Conservation (phyloP, 2,113 vertebrate species). For the Chionodraco myersi region DNA sequence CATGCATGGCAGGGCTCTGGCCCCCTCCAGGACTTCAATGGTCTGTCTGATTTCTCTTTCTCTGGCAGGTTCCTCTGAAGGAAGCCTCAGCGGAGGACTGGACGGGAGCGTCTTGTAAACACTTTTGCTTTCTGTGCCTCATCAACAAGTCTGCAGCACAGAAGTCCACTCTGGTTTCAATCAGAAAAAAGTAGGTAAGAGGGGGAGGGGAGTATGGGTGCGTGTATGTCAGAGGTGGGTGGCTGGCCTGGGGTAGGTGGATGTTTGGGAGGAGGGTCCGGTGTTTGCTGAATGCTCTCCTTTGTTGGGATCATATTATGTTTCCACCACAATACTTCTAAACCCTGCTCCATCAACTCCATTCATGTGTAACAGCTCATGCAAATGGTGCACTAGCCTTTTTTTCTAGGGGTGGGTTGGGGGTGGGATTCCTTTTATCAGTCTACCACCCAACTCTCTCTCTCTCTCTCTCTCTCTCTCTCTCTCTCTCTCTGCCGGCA, state of each 20-base stretch:
- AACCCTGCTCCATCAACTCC: constrained; percentile 85
- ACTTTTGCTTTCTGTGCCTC: constrained; percentile 52
- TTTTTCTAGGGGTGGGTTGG: constrained; percentile 49
- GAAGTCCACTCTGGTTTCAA: constrained; percentile 33
- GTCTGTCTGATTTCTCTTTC: constrained; percentile 56
- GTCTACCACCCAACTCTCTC: constrained; percentile 58
- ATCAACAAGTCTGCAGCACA: constrained; percentile 35
- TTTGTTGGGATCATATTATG: constrained; percentile 86
- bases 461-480: constrained; percentile 31
- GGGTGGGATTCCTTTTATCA: constrained; percentile 59
- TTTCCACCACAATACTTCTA: constrained; percentile 86
- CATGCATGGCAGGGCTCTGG: constrained; percentile 67
- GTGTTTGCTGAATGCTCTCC: constrained; percentile 78
- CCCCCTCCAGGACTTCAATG: constrained; percentile 52
- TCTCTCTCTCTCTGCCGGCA: constrained; percentile 37
- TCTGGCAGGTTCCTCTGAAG: constrained; percentile 43
- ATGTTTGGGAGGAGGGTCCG: constrained; percentile 25
- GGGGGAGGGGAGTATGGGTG: constrained; percentile 7
- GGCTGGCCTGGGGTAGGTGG: constrained; percentile 51
- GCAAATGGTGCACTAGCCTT: constrained; percentile 82
- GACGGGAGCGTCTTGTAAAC: constrained; percentile 58
- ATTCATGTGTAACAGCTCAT: constrained; percentile 87
- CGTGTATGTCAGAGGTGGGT: constrained; percentile 63
- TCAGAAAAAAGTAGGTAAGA: constrained; percentile 32
- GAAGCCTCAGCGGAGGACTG: constrained; percentile 27